Conservation (phyloP, 2,113 vertebrate species). For the Puffinus mauretanicus region DNA sequence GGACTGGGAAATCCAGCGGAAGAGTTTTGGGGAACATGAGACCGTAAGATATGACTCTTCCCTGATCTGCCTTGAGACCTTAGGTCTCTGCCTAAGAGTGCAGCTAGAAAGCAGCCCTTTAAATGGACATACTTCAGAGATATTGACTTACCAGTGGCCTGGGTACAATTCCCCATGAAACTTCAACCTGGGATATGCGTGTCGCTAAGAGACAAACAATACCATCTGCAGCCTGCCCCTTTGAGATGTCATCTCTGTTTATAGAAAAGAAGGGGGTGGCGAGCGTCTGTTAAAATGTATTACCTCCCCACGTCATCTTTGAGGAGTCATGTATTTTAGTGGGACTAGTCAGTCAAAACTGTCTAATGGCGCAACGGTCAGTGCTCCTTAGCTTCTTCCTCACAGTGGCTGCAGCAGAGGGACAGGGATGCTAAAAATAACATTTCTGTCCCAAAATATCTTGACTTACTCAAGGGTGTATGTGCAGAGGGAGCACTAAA, state of each 20-base stretch:
- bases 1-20: neutral
- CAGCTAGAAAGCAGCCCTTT: slow-evolving; percentile 5
- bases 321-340: neutral
- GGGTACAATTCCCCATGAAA: neutral
- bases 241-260: neutral
- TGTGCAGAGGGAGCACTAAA: neutral
- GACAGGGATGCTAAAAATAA: neutral
- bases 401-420: neutral
- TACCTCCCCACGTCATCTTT: neutral
- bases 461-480: neutral
- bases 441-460: neutral
- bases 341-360: slow-evolving; percentile 8
- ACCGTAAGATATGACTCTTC: neutral
- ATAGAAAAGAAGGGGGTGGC: slow-evolving; percentile 49
- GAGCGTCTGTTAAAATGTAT: slow-evolving; percentile 7
- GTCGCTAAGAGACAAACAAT: slow-evolving; percentile 27
- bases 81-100: neutral
- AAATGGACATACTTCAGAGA: slow-evolving; percentile 1
- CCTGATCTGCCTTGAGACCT: neutral
- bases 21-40: neutral
- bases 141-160: slow-evolving; percentile 29
- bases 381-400: neutral
- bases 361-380: neutral
- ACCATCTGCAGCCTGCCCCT: slow-evolving; percentile 51
- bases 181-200: neutral